Base-by-base conservation (phyloP, 2,113 vertebrate genomes). In the Datnioides undecimradiatus region DNA sequence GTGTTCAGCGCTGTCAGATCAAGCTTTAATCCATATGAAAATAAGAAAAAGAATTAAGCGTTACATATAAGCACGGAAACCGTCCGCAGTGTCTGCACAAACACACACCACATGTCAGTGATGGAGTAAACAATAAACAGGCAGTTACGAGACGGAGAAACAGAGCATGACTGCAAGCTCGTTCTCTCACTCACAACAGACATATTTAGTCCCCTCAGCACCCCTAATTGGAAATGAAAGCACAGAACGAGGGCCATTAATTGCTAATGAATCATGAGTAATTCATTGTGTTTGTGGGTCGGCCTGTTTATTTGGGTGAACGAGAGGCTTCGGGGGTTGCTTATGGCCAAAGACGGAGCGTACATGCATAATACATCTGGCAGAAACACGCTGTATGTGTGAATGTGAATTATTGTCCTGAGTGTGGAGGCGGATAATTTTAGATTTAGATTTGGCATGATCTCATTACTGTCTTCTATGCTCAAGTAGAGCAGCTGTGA, bases 261-360 rank as follows among this genome's bases (percentile, higher is more conserved):
- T 95, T 94, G 94, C 92, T 94, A 93, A 95, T 94, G 93, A 93
- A 92, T 94, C 94, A 95, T 95, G 93, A 94, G 93, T 95, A 95
- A 95, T 95, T 94, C 89, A 95, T 94, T 91, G 90, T 94, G 94
- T 94, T 95, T 93, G 92, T 83, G 90, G 90, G 92, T 90, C 87
- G 90, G 82, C 84, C 87, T 93, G 92, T 94, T 93, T 93, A 93
- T 93, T 93, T 90, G 82, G 92, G 87, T 89, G 90, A 92, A 87
- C 55, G 76, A 82, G 89, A 82, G 85, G 85, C 89, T 91, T 82
- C 80, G 78, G 87, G 86, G 74, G 91, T 91, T 90, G 92, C 92
- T 93, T 85, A 82, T 93, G 90, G 89, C 90, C 81, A 86, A 84
- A 94, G 90, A 93, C 69, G 49, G 84, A 82, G 77, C 73, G 54